Evolutionary conservation across 64 coral and sea anemone genomes (phyloP).

Genomic region (Stichodactyla mertensii): DNA sequence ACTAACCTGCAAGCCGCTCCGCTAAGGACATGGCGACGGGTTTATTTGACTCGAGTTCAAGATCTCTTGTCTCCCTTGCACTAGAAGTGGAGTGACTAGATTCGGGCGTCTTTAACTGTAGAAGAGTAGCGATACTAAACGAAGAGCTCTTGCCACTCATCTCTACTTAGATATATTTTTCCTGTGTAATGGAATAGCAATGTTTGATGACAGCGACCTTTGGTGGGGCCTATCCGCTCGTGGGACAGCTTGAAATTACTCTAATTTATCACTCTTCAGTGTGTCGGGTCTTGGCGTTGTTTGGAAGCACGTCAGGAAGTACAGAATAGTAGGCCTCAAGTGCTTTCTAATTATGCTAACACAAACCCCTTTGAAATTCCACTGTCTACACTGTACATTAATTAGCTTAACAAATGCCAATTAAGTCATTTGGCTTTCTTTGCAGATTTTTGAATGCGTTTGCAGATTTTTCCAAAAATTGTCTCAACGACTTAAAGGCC

Average conservation of each 20-base stretch:
- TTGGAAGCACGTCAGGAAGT: conserved; percentile 5
- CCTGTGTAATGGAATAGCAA: conserved; percentile 15
- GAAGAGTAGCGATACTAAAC: conserved; percentile 25
- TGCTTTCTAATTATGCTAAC: conserved; percentile 10
- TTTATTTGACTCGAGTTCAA: not conserved
- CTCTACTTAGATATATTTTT: not conserved
- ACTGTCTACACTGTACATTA: conserved; percentile 1
- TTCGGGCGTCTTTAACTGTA: conserved; percentile 15
- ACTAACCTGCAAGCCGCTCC: conserved; percentile 24
- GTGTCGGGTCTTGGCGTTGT: conserved; percentile 1
- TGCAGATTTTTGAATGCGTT: not conserved
- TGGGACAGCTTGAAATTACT: conserved; percentile 5
- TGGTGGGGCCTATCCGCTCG: conserved; percentile 10
- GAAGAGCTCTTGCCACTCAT: conserved; percentile 15
- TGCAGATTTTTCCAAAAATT: not conserved
- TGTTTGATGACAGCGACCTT: conserved; percentile 1
- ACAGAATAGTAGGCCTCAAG: not conserved
- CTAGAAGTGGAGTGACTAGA: not conserved
- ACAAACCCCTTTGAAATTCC: not conserved
- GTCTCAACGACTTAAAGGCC: not conserved
- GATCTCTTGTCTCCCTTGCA: not conserved
- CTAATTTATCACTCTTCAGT: not conserved
- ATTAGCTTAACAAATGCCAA: conserved; percentile 1
- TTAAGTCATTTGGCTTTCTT: not conserved
- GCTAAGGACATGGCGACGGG: conserved; percentile 29